Base-by-base conservation (phyloP, 1,140 invertebrate species). In the Andrena cerasifolii region DNA sequence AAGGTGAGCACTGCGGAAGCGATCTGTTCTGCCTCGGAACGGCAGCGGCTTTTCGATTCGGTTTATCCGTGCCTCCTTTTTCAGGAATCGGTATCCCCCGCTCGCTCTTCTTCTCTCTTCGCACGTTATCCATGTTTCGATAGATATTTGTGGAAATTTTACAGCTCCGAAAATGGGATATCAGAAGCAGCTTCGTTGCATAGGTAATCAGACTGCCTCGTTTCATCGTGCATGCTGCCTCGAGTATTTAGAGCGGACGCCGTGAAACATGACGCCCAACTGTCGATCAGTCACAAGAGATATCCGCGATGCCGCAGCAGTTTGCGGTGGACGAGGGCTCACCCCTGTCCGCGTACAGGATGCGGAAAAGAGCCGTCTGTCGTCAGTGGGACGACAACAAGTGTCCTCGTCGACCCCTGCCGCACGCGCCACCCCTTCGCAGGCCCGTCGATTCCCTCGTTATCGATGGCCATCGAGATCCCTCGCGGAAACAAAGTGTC, bases 301-400 rank as follows among this genome's bases (percentile, higher is more conserved):
- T 28, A 28, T 56, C 40, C 58, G 36, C 24, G 21, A 54, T 63
- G 58, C 49, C 45, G 45, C 49, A 56, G 58, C 58, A 26, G 45
- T 74, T 79, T 66, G 67, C 18, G 16, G n/a, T 67, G 24, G 33
- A 40, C 53, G 33, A 75, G 36, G 62, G 71, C 43, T 43, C 1
- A 16, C n/a, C 21, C 56, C 47, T 43, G 33, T 26, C 45, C 18
- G 33, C 58, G 54, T n/a, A 54, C 72, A 68, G 82, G 79, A 84
- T 72, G 82, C 54, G 56, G 65, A 84, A 85, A 85, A 84, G 83
- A 79, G 65, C 79, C 79, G 79, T 78, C 79, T 81, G 82, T 59
- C 82, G 83, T 73, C 26, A 61, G 53, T 58, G 66, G 79, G 83
- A 85, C 82, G 72, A 70, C 58, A 58, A 82, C 79, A 82, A 85